Evolutionary conservation across 2,888 invertebrate genomes (phyloP).

Genomic region (Catonia carolina): DNA sequence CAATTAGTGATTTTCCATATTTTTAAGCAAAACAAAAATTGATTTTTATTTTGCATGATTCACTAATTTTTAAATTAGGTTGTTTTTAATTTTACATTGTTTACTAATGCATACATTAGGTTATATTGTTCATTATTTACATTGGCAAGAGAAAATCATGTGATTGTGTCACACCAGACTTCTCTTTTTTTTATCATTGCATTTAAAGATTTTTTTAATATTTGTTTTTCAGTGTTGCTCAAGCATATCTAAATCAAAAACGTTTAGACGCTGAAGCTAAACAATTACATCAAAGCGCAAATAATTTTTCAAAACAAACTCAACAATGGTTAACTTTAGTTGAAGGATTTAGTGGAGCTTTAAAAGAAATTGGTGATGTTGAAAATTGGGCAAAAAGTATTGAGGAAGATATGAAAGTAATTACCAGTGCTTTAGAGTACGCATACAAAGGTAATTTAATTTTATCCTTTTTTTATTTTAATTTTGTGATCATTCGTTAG

Average conservation of each 20-base stretch:
- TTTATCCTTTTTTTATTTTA: no score
- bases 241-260: slow-evolving; percentile 97
- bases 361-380: slow-evolving; percentile 96
- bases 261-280: slow-evolving; percentile 96
- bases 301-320: slow-evolving; percentile 93
- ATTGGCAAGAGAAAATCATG: no score
- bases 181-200: no score
- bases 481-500: no score
- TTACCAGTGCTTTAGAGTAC: slow-evolving; percentile 85
- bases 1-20: no score
- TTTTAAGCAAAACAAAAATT: no score
- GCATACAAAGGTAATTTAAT: slow-evolving; percentile 65
- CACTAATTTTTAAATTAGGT: no score
- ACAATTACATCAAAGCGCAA: slow-evolving; percentile 85
- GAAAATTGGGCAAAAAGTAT: slow-evolving; percentile 98
- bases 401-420: slow-evolving; percentile 89
- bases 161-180: no score
- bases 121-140: no score
- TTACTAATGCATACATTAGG: no score
- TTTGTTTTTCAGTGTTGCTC: slow-evolving; percentile 71
- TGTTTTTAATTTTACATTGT: no score
- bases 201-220: background rate
- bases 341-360: slow-evolving; percentile 76
- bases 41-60: no score
- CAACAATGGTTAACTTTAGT: slow-evolving; percentile 93